Conservation (phyloP, 2,113 vertebrate species). For the Semicossyphus pulcher region DNA sequence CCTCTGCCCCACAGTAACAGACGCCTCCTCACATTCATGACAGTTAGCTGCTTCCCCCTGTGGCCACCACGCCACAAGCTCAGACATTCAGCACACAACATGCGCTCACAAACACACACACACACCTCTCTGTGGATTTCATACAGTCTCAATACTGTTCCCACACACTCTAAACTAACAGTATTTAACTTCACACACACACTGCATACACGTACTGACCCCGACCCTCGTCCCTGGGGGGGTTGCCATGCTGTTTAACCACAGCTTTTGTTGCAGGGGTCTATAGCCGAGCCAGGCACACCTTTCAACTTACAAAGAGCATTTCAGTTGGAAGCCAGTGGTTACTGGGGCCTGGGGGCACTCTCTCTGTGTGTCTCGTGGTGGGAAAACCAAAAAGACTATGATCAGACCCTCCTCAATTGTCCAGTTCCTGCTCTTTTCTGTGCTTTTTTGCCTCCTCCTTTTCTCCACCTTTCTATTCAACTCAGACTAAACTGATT, state of each 20-base stretch:
- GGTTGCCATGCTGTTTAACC: slow-evolving; percentile 71
- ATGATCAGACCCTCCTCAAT: slow-evolving; percentile 72
- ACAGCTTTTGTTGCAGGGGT: slow-evolving; percentile 66
- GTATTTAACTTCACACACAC: slow-evolving; percentile 27
- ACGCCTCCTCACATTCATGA: slow-evolving; percentile 40
- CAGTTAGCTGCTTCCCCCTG: slow-evolving; percentile 31
- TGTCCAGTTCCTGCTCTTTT: slow-evolving; percentile 51
- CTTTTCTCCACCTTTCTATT: not conserved
- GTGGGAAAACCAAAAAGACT: slow-evolving; percentile 61
- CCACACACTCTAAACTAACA: slow-evolving; percentile 25
- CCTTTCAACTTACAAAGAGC: slow-evolving; percentile 74
- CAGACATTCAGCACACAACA: not conserved
- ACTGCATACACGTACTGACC: slow-evolving; percentile 46
- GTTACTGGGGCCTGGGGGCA: slow-evolving; percentile 61
- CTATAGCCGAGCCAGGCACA: slow-evolving; percentile 63
- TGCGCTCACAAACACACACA: not conserved
- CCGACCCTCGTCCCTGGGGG: slow-evolving; percentile 47
- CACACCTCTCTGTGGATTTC: slow-evolving; percentile 13
- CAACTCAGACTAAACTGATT: not conserved
- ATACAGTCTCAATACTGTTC: slow-evolving; percentile 37
- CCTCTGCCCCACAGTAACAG: slow-evolving; percentile 35
- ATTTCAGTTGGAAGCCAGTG: slow-evolving; percentile 69
- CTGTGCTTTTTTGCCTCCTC: slow-evolving; percentile 3
- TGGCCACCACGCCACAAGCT: slow-evolving; percentile 16
- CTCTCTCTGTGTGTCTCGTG: slow-evolving; percentile 13